Evolutionary conservation across 2,888 invertebrate genomes (phyloP).

Genomic region (Ommatoiulus sabulosus): DNA sequence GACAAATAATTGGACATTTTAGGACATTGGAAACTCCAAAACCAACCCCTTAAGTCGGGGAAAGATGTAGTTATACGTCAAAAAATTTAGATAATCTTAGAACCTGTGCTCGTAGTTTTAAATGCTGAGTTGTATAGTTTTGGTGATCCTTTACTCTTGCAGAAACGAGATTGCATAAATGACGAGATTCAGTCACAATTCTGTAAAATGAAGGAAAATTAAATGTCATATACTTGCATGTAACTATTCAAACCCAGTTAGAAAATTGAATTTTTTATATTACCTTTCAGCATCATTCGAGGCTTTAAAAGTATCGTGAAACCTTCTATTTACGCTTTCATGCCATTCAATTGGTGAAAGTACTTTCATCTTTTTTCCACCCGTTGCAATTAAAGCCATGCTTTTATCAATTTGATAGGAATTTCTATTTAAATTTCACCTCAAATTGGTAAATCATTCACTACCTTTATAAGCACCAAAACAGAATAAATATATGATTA

Average conservation of each 20-base stretch:
- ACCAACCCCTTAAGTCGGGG: background rate
- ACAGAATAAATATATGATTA: background rate
- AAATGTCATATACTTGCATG: background rate
- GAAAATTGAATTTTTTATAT: background rate
- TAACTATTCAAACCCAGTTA: background rate
- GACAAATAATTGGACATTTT: too few species aligned
- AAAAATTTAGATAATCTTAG: too few species aligned
- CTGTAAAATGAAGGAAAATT: background rate
- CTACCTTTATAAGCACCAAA: background rate
- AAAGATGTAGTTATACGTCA: too few species aligned
- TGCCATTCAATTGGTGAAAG: constrained; percentile 42
- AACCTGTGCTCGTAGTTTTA: constrained; percentile 10
- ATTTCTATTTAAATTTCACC: background rate
- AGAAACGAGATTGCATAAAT: constrained; percentile 39
- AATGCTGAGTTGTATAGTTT: constrained; percentile 31
- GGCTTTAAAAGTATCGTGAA: constrained; percentile 26
- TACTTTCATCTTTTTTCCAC: constrained; percentile 26
- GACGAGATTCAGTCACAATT: constrained; percentile 33
- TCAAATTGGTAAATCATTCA: background rate
- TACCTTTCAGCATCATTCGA: constrained; percentile 45
- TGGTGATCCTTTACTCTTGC: constrained; percentile 35
- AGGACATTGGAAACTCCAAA: too few species aligned
- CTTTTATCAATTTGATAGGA: background rate
- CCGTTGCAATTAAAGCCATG: constrained; percentile 30
- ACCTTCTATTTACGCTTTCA: constrained; percentile 36